Evolutionary conservation across 2,797 vertebrate species (phyloP), one percentile per base, ranked within the genome.

Genomic region (Rallus crepitans): DNA sequence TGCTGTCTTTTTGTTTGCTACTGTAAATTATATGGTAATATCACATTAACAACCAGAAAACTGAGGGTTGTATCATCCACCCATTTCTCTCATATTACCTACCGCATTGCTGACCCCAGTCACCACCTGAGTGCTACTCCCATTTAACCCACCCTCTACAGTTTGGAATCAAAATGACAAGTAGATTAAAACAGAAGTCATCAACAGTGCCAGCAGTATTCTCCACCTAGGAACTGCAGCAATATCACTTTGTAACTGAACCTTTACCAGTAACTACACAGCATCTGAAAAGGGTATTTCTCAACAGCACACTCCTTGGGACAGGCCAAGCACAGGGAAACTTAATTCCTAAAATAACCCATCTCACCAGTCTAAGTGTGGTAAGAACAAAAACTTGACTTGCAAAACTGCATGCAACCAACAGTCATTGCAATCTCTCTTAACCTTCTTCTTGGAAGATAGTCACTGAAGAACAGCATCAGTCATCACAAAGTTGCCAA

Each of bases 1-100:
- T 39, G 69, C 23, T 45, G 48, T n/a, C 63, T 57, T 94, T 76
- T 76, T 69, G 50, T 63, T 76, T 64, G 59, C 76, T 91, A 89
- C 86, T 84, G 66, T 88, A 96, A 97, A 84, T 90, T 89, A 93
- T 50, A 63, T 14, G 69, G 71, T 92, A 52, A 52, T 82, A 92
- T 94, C 78, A 95, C 82, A 80, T 75, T 79, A 82, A 84, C 73
- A 81, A 79, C 56, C 66, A 92, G 78, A 91, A 94, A 91, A 61
- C 52, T 59, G 37, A 35, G 40, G 10, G 33, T 76, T 73, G 17
- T 82, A 83, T 70, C 25, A 87, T 40, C 56, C 84, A 23, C 64
- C 68, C 14, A 52, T n/a, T 90, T 94, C 40, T 80, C 76, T 79
- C 45, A 73, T 65, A 84, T 87, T 82, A 86, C 47, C 70, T 37